Percentiles rank a stretch among this genome's conserved stretches.
Conservation (phyloP, 1,140 invertebrate genomes). For the Leucophenga varia region DNA sequence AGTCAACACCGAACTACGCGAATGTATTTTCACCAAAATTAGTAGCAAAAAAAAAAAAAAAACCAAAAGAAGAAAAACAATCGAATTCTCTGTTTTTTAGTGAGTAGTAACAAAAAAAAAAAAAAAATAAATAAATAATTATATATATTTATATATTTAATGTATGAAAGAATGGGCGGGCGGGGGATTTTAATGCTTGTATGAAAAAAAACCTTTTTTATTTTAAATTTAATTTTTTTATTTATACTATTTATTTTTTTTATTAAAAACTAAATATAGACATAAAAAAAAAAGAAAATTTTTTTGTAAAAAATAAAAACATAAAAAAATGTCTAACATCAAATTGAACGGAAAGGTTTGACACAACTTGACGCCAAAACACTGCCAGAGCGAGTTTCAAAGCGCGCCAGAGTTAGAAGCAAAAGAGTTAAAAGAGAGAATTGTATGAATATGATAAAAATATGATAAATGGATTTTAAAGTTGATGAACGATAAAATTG, state of each 20-base stretch:
- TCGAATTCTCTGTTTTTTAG: conserved; percentile 2
- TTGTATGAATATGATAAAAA: too few species aligned
- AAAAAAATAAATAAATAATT: conserved; percentile 4
- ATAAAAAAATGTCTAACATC: conserved; percentile 37
- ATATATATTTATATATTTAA: conserved; percentile 1
- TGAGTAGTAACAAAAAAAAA: not conserved
- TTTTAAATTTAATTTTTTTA: conserved; percentile 26
- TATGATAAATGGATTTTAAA: too few species aligned
- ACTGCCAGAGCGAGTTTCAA: conserved; percentile 46
- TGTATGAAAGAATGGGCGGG: too few species aligned
- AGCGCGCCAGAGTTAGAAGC: too few species aligned
- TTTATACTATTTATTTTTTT: conserved; percentile 34
- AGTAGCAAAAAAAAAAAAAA: conserved; percentile 6
- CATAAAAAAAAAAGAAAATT: too few species aligned
- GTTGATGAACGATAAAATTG: too few species aligned
- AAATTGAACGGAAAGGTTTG: conserved; percentile 54
- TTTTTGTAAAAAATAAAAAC: too few species aligned
- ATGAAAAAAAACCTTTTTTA: conserved; percentile 7
- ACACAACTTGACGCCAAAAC: conserved; percentile 56
- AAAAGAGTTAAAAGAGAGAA: too few species aligned
- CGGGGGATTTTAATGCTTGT: conserved; percentile 10
- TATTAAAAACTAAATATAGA: too few species aligned
- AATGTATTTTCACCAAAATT: too few species aligned
- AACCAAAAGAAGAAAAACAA: conserved; percentile 10
- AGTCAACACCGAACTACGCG: too few species aligned